Evolutionary conservation across 2,888 invertebrate genomes (phyloP), one percentile per base, ranked within the genome.

Genomic region (Noctua janthe): DNA sequence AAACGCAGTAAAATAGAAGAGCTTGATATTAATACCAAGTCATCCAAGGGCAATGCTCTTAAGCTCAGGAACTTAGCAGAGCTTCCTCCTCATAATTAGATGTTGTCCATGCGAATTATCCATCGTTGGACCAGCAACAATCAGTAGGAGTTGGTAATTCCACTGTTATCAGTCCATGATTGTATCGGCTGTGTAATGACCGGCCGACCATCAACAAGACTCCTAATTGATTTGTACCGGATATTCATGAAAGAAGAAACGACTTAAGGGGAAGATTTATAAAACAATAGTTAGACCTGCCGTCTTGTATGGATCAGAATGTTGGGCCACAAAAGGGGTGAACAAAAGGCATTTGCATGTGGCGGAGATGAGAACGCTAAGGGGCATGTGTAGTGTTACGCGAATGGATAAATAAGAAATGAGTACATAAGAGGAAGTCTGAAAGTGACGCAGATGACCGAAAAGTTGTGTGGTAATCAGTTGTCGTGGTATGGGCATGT

Each of bases 51-150:
- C 77, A 86, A 59, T 64, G 77, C 39, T 72, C 77, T 70, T 59
- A 56, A 69, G 67, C 76, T 79, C 54, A 77, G 77, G 43, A 81
- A 71, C 35, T 71, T 29, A 49, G 66, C 56, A 70, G 29, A 78
- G 70, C 71, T 87, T 87, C 87, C 87, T 80, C 4, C 62, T 80
- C 76, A 71, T 86, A 88, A 88, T 88, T 74, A 80, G 74, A 86
- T 56, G 86, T 78, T 83, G 56, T 66, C 71, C 71, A 80, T 88
- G 81, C 82, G 84, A 86, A 88, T 86, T 88, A 86, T 82, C 86
- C 82, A 47, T 82, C 82, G 82, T 83, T 87, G 79, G 71, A 80
- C 39, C 74, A 76, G 78, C 47, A 49, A 73, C 74, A 88, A 78
- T 76, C 84, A 78, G 47, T 56, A 69, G 43, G 56, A 78, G 54